Percentiles rank a stretch among this genome's conserved stretches.
phyloP scores from a whole-genome alignment of 2,888 invertebrate genomes.

The Xestia ashworthii region DNA sequence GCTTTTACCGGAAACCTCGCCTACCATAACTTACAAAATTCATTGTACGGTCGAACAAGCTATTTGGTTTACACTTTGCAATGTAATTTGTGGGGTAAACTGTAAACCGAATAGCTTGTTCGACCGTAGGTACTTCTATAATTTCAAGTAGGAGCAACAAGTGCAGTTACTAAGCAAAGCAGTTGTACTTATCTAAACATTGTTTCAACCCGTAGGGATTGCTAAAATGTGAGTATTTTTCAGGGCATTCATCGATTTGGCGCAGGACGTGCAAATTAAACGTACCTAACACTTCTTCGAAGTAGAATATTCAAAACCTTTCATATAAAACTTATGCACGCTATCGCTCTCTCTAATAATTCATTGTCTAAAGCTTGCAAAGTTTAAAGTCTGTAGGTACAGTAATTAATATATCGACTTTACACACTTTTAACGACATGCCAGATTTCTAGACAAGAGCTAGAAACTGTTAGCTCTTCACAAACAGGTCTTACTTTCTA shows the following conservation, averaged over 20 bases:
- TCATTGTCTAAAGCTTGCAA: neutral
- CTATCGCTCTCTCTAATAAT: neutral
- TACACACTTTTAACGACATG: slow-evolving; percentile 25
- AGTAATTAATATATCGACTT: slow-evolving; percentile 28
- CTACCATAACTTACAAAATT: neutral
- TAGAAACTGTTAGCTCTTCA: slow-evolving; percentile 53
- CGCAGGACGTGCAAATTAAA: neutral
- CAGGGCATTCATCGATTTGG: neutral
- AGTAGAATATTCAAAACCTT: neutral
- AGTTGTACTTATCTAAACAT: neutral
- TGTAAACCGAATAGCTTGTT: too few relatives aligned
- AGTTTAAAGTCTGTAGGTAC: slow-evolving; percentile 2
- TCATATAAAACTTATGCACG: neutral
- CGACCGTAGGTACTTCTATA: too few relatives aligned
- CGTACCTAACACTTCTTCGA: neutral
- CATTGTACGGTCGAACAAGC: too few relatives aligned
- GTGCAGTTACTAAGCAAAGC: neutral
- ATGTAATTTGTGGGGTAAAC: too few relatives aligned
- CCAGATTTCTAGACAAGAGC: slow-evolving; percentile 54
- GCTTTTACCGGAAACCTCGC: neutral
- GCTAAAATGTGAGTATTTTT: neutral
- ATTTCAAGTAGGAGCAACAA: neutral
- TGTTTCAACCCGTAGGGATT: neutral
- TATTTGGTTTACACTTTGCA: too few relatives aligned
- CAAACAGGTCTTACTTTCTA: slow-evolving; percentile 63